Evolutionary conservation across 1,140 invertebrate genomes (phyloP).

Genomic region (Solen grandis): DNA sequence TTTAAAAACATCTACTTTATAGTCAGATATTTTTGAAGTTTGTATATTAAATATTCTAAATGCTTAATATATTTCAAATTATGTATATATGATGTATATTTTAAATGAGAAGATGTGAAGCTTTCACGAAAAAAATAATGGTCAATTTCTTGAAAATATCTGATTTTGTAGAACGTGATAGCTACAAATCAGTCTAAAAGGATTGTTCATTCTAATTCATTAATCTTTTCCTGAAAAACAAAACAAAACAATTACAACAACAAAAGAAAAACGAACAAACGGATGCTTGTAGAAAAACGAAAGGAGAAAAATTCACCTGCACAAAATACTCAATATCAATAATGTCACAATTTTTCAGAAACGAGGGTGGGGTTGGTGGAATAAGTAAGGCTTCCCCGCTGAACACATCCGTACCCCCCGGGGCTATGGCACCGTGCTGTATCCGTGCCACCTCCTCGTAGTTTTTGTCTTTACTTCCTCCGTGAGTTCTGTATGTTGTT

Average conservation of each 20-base stretch:
- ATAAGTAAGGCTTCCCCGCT: conserved; percentile 43
- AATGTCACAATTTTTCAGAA: conserved; percentile 58
- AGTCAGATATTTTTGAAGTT: too few relatives aligned
- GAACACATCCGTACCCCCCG: conserved; percentile 56
- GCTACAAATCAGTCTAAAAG: background rate
- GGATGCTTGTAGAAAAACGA: background rate
- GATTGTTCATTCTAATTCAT: background rate
- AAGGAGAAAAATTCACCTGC: conserved; percentile 35
- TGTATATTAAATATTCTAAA: too few relatives aligned
- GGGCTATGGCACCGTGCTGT: conserved; percentile 17
- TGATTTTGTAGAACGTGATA: background rate
- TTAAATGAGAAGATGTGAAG: too few relatives aligned
- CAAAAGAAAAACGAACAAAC: background rate
- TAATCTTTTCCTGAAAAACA: background rate
- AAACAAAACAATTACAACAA: background rate
- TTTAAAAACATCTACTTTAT: too few relatives aligned
- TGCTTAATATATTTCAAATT: too few relatives aligned
- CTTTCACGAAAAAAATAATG: too few relatives aligned
- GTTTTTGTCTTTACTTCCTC: background rate
- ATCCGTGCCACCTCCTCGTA: conserved; percentile 12
- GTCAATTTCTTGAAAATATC: background rate
- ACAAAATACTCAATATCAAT: conserved; percentile 61
- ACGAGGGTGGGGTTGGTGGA: conserved; percentile 61
- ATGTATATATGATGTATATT: too few relatives aligned
- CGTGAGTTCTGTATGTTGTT: conserved; percentile 35